These are phyloP conservation scores for Saguinus midas DNA, from an alignment of 2,113 vertebrate genomes.

Conservation along the genomic window DNA sequence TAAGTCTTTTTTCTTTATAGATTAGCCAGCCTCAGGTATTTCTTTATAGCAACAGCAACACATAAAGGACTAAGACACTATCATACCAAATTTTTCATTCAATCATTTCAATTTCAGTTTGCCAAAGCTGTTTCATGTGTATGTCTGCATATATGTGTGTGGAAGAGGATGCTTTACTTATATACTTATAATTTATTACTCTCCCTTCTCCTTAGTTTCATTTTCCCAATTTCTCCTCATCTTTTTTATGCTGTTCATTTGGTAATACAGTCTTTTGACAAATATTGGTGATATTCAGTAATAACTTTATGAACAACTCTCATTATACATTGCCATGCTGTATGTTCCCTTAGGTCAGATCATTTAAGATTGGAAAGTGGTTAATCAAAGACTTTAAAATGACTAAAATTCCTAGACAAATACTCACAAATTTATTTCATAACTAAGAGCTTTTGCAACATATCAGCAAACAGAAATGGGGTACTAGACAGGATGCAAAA, in stretches of 20 bases:
- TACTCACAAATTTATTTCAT: neutral
- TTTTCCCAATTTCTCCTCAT: neutral
- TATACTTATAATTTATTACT: neutral
- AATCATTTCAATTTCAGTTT: conserved; percentile 50
- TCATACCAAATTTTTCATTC: neutral
- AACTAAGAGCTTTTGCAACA: neutral
- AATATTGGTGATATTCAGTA: neutral
- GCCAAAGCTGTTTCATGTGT: neutral
- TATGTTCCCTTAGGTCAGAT: neutral
- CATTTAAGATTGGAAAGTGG: neutral
- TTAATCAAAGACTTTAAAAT: neutral
- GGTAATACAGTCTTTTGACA: neutral
- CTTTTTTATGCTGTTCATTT: neutral
- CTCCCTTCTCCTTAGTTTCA: neutral
- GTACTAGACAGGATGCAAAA: neutral
- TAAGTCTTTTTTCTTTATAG: neutral
- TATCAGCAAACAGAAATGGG: conserved; percentile 16
- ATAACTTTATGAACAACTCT: neutral
- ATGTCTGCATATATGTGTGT: neutral
- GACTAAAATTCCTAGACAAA: neutral
- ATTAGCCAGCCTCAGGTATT: neutral
- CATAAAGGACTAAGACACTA: neutral
- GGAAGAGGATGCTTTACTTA: neutral
- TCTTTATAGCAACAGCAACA: neutral
- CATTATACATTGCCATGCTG: neutral